Evolutionary conservation across 2,113 vertebrate species (phyloP).

Genomic region (Sphaerodactylus townsendi): DNA sequence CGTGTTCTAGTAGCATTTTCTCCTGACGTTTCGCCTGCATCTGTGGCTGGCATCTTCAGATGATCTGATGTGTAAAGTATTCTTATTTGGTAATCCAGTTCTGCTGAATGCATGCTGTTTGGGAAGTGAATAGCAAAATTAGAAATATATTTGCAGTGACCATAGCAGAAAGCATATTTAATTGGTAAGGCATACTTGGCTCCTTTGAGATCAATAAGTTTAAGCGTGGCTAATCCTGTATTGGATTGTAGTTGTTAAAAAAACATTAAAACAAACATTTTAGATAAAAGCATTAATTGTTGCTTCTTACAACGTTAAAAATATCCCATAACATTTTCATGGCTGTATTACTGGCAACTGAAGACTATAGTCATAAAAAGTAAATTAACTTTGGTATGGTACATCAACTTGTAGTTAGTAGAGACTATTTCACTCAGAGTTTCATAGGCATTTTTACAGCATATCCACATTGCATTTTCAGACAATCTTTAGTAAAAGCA

Average conservation of each 20-base stretch:
- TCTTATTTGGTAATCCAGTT: not conserved
- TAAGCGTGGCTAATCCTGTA: not conserved
- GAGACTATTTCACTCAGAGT: constrained; percentile 43
- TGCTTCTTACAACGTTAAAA: constrained; percentile 29
- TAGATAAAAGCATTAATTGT: not conserved
- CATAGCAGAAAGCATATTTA: not conserved
- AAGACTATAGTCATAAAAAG: not conserved
- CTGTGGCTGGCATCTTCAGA: too few relatives aligned
- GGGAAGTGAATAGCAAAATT: not conserved
- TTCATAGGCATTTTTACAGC: constrained; percentile 45
- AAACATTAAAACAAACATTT: not conserved
- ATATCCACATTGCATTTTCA: constrained; percentile 12
- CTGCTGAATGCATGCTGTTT: not conserved
- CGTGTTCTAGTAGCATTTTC: too few relatives aligned
- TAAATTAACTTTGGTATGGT: constrained; percentile 40
- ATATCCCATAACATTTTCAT: constrained; percentile 38
- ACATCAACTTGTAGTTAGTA: constrained; percentile 43
- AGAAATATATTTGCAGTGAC: too few relatives aligned
- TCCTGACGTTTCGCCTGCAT: too few relatives aligned
- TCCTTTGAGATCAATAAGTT: not conserved
- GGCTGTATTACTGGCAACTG: constrained; percentile 28
- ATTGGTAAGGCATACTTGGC: not conserved
- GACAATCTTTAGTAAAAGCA: constrained; percentile 18
- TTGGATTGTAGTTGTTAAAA: constrained; percentile 8
- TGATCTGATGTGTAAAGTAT: too few relatives aligned